Conservation (phyloP, 2,113 vertebrate species). For the Strix uralensis region DNA sequence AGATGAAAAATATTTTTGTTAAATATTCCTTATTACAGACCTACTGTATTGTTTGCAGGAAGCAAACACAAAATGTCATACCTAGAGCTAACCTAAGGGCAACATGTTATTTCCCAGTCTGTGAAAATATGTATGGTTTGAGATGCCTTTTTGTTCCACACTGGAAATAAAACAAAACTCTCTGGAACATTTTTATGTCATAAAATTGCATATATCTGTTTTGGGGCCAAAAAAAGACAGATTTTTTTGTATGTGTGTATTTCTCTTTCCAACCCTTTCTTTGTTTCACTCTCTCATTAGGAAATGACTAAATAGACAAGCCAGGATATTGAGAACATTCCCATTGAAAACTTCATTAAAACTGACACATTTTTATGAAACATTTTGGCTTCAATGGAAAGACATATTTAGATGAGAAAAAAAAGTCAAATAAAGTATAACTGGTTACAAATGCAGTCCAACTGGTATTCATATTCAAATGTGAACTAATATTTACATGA, state of each 20-base stretch:
- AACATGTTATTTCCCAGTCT: background rate
- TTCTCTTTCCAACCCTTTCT: conserved; percentile 1
- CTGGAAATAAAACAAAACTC: background rate
- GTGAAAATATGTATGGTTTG: background rate
- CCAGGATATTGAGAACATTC: conserved; percentile 43
- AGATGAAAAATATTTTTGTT: background rate
- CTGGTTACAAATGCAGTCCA: background rate
- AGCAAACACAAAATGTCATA: background rate
- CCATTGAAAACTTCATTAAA: conserved; percentile 47
- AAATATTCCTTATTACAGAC: background rate
- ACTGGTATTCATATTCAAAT: background rate
- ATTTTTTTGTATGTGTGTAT: background rate
- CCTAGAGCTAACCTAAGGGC: background rate
- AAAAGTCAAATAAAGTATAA: background rate
- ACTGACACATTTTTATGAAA: conserved; percentile 35
- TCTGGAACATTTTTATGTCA: background rate
- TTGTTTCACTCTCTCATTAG: conserved; percentile 37
- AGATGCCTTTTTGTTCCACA: background rate
- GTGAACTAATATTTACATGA: background rate
- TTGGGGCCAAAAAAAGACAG: background rate
- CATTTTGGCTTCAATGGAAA: conserved; percentile 41
- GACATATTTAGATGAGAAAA: conserved; percentile 44
- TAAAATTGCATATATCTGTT: background rate
- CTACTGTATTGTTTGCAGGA: background rate
- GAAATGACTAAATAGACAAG: conserved; percentile 40